These are phyloP conservation scores for Philotrypesis tridentata DNA, from an alignment of 1,140 invertebrate species.

Conservation along the genomic window DNA sequence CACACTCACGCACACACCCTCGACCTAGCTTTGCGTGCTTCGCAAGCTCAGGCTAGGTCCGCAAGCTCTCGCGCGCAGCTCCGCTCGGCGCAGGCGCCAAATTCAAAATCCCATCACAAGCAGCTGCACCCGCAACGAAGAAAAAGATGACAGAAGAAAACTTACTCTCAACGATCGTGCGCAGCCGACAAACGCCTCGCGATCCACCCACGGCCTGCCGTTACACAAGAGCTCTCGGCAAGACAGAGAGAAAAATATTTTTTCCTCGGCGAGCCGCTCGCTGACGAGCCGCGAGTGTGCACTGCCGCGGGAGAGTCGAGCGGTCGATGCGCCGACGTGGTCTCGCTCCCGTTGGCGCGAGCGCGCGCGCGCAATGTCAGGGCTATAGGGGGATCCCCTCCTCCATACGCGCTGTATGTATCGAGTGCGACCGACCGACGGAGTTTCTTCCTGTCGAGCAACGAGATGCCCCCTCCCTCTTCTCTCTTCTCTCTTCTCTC, in stretches of 20 bases:
- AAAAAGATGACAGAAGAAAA: no score
- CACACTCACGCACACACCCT: no score
- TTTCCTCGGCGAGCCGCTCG: background rate
- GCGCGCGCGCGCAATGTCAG: constrained; percentile 69
- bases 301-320: background rate
- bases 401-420: no score
- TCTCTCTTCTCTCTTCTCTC: background rate
- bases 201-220: no score
- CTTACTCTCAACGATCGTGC: no score
- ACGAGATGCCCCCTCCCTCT: background rate
- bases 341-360: constrained; percentile 28
- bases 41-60: background rate
- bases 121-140: no score
- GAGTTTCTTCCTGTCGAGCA: background rate
- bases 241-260: no score
- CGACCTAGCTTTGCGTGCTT: background rate
- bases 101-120: background rate
- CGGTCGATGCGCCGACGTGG: constrained; percentile 61
- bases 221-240: no score
- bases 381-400: constrained; percentile 53
- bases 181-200: no score
- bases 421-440: no score
- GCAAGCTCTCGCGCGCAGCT: background rate
- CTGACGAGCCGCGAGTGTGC: background rate
- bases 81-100: no score